Evolutionary conservation across 1,140 invertebrate genomes (phyloP).

Genomic region (Drosophila lacertosa): DNA sequence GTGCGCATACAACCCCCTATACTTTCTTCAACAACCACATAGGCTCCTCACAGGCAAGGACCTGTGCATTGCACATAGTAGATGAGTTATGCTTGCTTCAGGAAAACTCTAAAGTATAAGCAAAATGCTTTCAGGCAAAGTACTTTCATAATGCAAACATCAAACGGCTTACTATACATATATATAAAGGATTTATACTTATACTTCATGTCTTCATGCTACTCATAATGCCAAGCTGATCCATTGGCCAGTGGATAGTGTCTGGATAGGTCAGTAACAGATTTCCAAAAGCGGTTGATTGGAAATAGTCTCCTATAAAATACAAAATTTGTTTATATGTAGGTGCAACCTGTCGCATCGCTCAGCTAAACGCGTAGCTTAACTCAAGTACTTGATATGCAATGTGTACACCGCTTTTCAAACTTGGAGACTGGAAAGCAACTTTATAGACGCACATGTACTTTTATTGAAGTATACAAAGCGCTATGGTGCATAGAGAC

Average conservation of each 20-base stretch:
- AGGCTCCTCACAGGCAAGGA: not conserved
- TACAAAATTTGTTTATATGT: not conserved
- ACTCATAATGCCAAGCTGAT: too few species aligned
- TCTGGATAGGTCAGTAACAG: not conserved
- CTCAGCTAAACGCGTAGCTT: slow-evolving; percentile 15
- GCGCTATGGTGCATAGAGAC: slow-evolving; percentile 2
- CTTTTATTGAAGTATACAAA: slow-evolving; percentile 12
- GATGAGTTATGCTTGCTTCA: slow-evolving; percentile 76
- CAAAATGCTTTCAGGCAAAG: slow-evolving; percentile 8
- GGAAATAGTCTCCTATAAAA: too few species aligned
- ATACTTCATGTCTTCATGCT: slow-evolving; percentile 59
- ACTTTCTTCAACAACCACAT: slow-evolving; percentile 1
- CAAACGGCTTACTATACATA: slow-evolving; percentile 47
- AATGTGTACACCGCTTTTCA: slow-evolving; percentile 50
- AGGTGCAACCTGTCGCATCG: not conserved
- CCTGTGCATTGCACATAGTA: slow-evolving; percentile 53
- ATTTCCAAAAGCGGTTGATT: too few species aligned
- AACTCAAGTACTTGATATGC: slow-evolving; percentile 44
- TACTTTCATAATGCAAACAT: slow-evolving; percentile 58
- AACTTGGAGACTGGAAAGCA: slow-evolving; percentile 54
- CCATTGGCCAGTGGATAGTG: slow-evolving; percentile 22
- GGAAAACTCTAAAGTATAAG: slow-evolving; percentile 71
- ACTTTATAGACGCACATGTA: slow-evolving; percentile 54
- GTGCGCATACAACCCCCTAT: slow-evolving; percentile 55
- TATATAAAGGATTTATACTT: slow-evolving; percentile 60